A percentile compares a stretch with the other conserved stretches of the same genome.
These are phyloP conservation scores for Macrostomum cliftonense DNA, from an alignment of 2,888 invertebrate species.

Conservation along the genomic window DNA sequence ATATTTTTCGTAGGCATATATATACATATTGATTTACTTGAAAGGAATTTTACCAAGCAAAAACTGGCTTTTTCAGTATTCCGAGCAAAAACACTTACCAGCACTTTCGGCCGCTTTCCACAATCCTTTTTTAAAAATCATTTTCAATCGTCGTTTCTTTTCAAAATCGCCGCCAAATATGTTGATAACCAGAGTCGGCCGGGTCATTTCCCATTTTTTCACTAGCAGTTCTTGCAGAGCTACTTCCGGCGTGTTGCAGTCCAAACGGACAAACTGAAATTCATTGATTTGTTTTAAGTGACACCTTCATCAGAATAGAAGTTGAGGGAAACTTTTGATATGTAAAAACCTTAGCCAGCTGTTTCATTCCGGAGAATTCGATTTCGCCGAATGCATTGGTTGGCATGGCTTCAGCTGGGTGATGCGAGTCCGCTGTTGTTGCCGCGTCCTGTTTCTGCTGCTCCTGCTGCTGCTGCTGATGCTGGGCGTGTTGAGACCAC, in stretches of 20 bases:
- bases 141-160: constrained; percentile 29
- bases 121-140: constrained; percentile 33
- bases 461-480: too few relatives aligned
- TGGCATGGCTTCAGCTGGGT: constrained; percentile 12
- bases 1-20: too few relatives aligned
- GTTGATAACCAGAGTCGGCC: constrained; percentile 36
- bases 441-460: constrained; percentile 4
- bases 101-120: constrained; percentile 35
- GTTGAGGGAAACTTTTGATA: too few relatives aligned
- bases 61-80: too few relatives aligned
- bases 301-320: too few relatives aligned
- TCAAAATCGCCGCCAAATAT: constrained; percentile 37
- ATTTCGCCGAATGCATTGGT: constrained; percentile 34
- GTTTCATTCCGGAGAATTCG: constrained; percentile 29
- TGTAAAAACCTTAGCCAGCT: constrained; percentile 24
- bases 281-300: neutral
- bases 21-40: too few relatives aligned
- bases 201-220: constrained; percentile 28
- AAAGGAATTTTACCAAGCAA: too few relatives aligned
- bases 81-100: too few relatives aligned
- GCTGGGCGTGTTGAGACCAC: too few relatives aligned
- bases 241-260: constrained; percentile 22
- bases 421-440: too few relatives aligned
- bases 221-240: constrained; percentile 25
- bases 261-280: constrained; percentile 31